These are phyloP conservation scores for Cephalopholis sonnerati DNA, from an alignment of 2,113 vertebrate species.

Conservation along the genomic window DNA sequence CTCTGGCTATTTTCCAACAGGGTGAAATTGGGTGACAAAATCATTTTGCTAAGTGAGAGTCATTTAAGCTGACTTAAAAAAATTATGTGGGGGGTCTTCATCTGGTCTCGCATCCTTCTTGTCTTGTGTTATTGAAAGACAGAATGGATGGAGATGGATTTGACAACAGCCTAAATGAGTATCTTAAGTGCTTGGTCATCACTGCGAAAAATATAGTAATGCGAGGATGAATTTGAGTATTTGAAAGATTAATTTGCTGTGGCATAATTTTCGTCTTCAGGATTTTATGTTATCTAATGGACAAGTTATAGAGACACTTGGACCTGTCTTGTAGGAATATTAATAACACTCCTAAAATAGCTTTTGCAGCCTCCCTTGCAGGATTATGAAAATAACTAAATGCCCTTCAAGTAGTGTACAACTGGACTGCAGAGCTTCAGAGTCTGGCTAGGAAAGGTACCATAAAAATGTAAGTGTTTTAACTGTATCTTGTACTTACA, in stretches of 20 bases:
- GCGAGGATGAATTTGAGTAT: neutral
- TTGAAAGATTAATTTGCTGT: slow-evolving; percentile 25
- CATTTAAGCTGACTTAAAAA: slow-evolving; percentile 38
- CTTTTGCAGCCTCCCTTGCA: neutral
- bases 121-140: slow-evolving; percentile 14
- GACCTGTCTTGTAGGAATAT: slow-evolving; percentile 25
- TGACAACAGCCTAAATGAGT: neutral
- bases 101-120: neutral
- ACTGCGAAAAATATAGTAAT: slow-evolving; percentile 3
- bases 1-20: slow-evolving; percentile 43
- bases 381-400: slow-evolving; percentile 30
- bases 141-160: neutral
- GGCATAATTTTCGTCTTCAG: slow-evolving; percentile 6
- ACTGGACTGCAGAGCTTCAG: neutral
- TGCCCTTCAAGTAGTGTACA: slow-evolving; percentile 6
- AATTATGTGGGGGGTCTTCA: neutral
- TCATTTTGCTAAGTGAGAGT: slow-evolving; percentile 61
- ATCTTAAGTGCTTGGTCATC: neutral
- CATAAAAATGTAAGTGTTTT: slow-evolving; percentile 2
- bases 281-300: slow-evolving; percentile 21
- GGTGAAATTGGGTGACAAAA: slow-evolving; percentile 45
- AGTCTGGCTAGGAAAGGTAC: neutral
- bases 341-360: slow-evolving; percentile 37
- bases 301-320: slow-evolving; percentile 32
- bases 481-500: neutral